phyloP scores from a whole-genome alignment of 2,113 vertebrate genomes.

The Spea bombifrons region DNA sequence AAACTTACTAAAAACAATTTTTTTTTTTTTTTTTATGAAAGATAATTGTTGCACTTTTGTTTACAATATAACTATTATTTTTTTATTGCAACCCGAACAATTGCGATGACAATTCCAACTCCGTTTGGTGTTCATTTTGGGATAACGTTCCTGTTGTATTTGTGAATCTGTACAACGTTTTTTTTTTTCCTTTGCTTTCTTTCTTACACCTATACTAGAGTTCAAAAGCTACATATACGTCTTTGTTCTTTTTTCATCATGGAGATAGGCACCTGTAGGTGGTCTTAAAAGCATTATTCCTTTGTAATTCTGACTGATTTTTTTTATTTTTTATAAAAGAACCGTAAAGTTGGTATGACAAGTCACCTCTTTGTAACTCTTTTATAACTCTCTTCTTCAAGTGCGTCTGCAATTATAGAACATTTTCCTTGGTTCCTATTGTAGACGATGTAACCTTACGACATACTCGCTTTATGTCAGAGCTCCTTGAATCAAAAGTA shows the following conservation, averaged over 20 bases:
- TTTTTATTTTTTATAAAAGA: constrained; percentile 19
- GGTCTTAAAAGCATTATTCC: constrained; percentile 24
- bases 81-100: no score
- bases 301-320: constrained; percentile 36
- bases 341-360: constrained; percentile 31
- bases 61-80: no score
- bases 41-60: no score
- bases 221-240: constrained; percentile 6
- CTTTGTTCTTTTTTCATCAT: constrained; percentile 38
- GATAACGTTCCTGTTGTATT: constrained; percentile 7
- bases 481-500: constrained; percentile 32
- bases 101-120: background rate
- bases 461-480: constrained; percentile 22
- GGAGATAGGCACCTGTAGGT: constrained; percentile 3
- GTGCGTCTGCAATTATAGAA: constrained; percentile 21
- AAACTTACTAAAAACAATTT: no score
- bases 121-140: background rate
- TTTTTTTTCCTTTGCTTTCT: background rate
- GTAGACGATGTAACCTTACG: constrained; percentile 20
- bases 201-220: constrained; percentile 18
- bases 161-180: constrained; percentile 1
- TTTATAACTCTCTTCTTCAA: constrained; percentile 24
- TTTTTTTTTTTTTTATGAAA: no score
- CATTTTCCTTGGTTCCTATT: constrained; percentile 38
- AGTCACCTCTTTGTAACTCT: constrained; percentile 31